Percentiles rank a stretch among this genome's conserved stretches.
Evolutionary conservation across 2,888 invertebrate species (phyloP).

Genomic region (Tiphia femorata): DNA sequence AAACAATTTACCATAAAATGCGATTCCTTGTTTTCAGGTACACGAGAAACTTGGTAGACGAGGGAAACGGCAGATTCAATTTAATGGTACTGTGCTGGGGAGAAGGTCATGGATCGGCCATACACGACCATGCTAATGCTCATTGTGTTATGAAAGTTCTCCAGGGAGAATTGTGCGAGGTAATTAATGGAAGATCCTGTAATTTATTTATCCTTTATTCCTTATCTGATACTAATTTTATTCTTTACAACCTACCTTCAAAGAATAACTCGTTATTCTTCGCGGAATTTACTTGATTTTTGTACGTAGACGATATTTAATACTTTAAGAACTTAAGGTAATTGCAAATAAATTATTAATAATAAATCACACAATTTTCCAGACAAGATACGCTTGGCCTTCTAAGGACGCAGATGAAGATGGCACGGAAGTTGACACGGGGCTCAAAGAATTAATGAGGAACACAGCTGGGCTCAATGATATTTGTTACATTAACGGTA

Average conservation of each 20-base stretch:
- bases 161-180: constrained; percentile 85
- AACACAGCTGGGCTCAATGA: constrained; percentile 79
- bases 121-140: constrained; percentile 96
- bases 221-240: too few species aligned
- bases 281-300: too few species aligned
- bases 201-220: too few species aligned
- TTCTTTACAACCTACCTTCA: too few species aligned
- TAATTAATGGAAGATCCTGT: too few species aligned
- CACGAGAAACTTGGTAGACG: constrained; percentile 95
- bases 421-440: constrained; percentile 61
- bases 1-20: too few species aligned
- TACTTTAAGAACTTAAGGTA: too few species aligned
- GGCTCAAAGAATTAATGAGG: constrained; percentile 78
- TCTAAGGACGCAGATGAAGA: constrained; percentile 62
- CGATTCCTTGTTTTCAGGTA: constrained; percentile 85
- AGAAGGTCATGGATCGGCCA: constrained; percentile 92
- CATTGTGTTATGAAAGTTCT: constrained; percentile 98
- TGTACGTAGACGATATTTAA: too few species aligned
- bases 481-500: constrained; percentile 97
- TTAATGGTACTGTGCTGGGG: constrained; percentile 99
- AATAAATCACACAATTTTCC: too few species aligned
- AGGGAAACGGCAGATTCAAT: constrained; percentile 97
- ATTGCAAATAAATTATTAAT: too few species aligned
- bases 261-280: too few species aligned
- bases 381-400: constrained; percentile 84